Percentiles rank a stretch among this genome's conserved stretches.
Conservation (phyloP, 2,113 vertebrate species). For the Tiliqua scincoides region DNA sequence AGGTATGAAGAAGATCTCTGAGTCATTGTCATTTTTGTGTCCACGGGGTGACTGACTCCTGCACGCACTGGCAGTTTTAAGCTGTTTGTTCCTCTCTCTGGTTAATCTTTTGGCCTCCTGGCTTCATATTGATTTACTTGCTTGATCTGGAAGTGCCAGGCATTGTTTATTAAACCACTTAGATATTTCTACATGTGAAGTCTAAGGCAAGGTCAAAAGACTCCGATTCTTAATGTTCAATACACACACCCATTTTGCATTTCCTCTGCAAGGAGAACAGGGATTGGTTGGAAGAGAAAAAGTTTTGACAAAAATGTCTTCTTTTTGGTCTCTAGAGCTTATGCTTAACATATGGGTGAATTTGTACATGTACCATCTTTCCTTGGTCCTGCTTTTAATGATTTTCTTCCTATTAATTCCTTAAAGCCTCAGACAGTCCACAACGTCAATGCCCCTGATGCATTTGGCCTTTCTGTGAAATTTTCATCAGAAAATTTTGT, state of each 20-base stretch:
- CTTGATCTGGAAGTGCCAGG: neutral
- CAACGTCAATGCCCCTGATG: no score
- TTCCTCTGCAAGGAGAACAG: neutral
- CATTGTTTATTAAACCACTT: neutral
- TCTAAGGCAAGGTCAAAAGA: constrained; percentile 15
- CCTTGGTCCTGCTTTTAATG: neutral
- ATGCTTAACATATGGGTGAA: neutral
- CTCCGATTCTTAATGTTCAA: fast-evolving
- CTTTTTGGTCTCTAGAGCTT: neutral
- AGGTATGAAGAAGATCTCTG: neutral
- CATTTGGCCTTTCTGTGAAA: no score
- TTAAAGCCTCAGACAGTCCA: neutral
- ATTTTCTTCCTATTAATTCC: neutral
- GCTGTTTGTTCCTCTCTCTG: constrained; percentile 14
- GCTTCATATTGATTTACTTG: constrained; percentile 11
- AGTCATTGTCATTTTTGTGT: neutral
- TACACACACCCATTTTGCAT: neutral
- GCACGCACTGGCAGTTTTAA: neutral
- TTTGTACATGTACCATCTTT: constrained; percentile 24
- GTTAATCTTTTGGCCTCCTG: neutral
- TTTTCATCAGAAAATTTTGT: no score
- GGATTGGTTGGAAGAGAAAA: neutral
- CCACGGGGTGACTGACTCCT: neutral
- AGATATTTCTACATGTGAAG: neutral
- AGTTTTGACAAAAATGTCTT: neutral